Base-by-base conservation (phyloP, 2,888 invertebrate species). In the Drosophila borealis region DNA sequence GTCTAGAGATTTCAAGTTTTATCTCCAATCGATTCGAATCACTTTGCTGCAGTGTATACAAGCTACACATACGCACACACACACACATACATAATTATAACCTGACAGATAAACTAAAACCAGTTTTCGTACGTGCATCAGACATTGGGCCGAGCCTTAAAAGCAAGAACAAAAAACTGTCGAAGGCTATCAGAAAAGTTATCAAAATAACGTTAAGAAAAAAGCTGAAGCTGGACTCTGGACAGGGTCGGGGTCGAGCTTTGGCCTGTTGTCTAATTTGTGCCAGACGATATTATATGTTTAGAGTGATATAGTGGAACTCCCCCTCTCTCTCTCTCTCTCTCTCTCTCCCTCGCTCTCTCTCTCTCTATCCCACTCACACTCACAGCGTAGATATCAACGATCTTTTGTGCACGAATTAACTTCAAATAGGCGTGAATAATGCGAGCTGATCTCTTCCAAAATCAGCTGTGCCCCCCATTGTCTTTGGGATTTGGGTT, bases 381-480 rank as follows among this genome's bases (percentile, higher is more conserved):
- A 49, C 59, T 25, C n/a, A 13, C 3, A 19, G 13, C 19, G 3
- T 17, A 39, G 21, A 34, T 36, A 44, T 51, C 71, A 60, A 33
- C 13, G 76, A 84, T 85, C 79, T 82, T 60, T 63, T 72, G 73
- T 74, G 79, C 77, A 73, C 73, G 68, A 85, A 85, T 88, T 79
- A 82, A 74, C 81, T 74, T 74, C 85, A 87, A 80, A 79, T 69
- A 82, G 86, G 84, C 88, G 88, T 87, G 73, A 87, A 85, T 82
- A 87, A 85, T 85, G 70, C 66, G 54, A 65, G 48, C 50, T 64
- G 80, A 81, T 78, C 74, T 78, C 71, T 64, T 60, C 44, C 48
- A 75, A 68, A 67, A 67, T 71, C 63, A 72, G 72, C 78, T 67
- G 39, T 78, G 54, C 65, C 61, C 60, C 50, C 67, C 70, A 74